phyloP scores from a whole-genome alignment of 2,797 vertebrate genomes.

The Garrulus glandarius region DNA sequence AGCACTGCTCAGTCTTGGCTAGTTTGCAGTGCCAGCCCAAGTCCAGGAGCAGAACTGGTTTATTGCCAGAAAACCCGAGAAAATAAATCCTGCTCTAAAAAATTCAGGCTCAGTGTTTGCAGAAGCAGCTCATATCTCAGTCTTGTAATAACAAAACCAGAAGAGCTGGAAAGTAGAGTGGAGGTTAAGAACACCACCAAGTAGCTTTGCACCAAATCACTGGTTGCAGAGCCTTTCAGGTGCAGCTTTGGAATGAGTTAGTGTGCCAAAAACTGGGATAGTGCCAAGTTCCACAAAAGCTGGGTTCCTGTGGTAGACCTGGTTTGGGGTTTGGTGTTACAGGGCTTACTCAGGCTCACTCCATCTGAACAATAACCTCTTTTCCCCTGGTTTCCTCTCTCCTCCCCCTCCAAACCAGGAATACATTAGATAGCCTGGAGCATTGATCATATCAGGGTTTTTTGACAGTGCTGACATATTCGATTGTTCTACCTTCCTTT shows the following conservation, averaged over 20 bases:
- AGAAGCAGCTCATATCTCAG: not conserved
- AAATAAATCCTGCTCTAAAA: not conserved
- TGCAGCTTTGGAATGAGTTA: not conserved
- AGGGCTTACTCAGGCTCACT: not conserved
- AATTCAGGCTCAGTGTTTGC: not conserved
- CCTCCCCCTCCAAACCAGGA: not conserved
- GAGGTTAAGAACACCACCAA: not conserved
- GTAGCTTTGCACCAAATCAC: not conserved
- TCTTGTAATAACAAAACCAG: not conserved
- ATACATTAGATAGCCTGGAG: not conserved
- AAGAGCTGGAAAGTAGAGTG: not conserved
- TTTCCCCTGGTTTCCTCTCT: not conserved
- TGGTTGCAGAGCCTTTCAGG: not conserved
- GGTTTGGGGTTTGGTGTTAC: not conserved
- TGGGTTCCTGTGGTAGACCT: not conserved
- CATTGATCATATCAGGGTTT: not conserved
- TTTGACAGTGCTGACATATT: not conserved
- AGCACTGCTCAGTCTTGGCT: not conserved
- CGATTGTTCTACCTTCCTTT: not conserved
- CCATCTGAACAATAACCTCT: not conserved
- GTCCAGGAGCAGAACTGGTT: not conserved
- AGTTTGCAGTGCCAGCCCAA: not conserved
- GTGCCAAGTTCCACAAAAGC: not conserved
- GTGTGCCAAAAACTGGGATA: not conserved
- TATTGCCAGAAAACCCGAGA: not conserved